These are phyloP conservation scores for Eristalis arbustorum DNA, from an alignment of 2,888 invertebrate genomes.

Conservation along the genomic window DNA sequence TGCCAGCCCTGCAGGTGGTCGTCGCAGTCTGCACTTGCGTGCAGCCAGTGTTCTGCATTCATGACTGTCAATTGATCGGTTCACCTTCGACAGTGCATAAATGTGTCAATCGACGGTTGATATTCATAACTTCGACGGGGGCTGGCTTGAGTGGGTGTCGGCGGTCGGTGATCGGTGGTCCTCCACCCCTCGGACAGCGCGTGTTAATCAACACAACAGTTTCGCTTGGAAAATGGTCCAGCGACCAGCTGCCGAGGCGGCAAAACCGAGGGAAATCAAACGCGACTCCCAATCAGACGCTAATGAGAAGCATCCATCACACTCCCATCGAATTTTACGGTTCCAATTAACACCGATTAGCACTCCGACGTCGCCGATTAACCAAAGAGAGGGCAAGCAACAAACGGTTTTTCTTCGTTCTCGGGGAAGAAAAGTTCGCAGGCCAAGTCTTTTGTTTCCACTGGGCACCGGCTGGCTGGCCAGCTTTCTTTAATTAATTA, in stretches of 20 bases:
- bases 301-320: conserved; percentile 5
- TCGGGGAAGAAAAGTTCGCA: conserved; percentile 10
- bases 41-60: not conserved
- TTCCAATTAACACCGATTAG: conserved; percentile 8
- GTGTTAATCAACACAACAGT: not conserved
- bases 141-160: not conserved
- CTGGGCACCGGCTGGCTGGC: not conserved
- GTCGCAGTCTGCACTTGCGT: not conserved
- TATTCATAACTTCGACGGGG: not conserved
- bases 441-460: conserved; percentile 12
- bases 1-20: not conserved
- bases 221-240: not conserved
- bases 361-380: not conserved
- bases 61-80: not conserved
- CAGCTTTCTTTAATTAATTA: not conserved
- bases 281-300: not conserved
- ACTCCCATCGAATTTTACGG: not conserved
- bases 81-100: not conserved
- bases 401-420: not conserved
- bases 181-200: not conserved
- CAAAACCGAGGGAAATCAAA: not conserved
- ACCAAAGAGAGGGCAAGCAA: not conserved
- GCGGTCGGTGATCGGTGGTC: too few species aligned
- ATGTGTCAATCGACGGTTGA: not conserved
- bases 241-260: not conserved